These are phyloP conservation scores for Drosophila sp. DNA, from an alignment of 1,140 invertebrate genomes.

Conservation along the genomic window DNA sequence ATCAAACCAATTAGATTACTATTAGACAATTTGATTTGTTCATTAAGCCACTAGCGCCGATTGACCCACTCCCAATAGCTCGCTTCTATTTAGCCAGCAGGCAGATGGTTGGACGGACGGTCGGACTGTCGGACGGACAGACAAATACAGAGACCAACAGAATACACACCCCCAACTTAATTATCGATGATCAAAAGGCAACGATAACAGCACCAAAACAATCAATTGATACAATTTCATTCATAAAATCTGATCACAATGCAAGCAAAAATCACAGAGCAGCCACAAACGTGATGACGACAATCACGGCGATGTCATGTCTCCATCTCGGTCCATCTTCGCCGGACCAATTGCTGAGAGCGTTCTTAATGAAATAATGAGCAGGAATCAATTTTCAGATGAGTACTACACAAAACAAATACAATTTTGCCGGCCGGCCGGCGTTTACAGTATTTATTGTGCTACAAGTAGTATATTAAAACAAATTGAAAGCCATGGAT, in stretches of 20 bases:
- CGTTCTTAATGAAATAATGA: constrained; percentile 80
- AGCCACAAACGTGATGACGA: constrained; percentile 38
- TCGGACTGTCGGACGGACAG: too few species aligned
- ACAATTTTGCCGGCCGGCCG: constrained; percentile 70
- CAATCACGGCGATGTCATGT: constrained; percentile 30
- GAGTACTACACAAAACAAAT: constrained; percentile 50
- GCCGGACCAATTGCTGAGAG: constrained; percentile 38
- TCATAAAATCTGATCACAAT: constrained; percentile 80
- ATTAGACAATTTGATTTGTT: constrained; percentile 74
- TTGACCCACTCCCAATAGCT: constrained; percentile 66
- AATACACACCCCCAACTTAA: constrained; percentile 72
- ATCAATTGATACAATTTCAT: constrained; percentile 82
- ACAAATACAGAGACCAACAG: too few species aligned
- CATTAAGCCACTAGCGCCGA: constrained; percentile 55
- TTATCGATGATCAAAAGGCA: constrained; percentile 78
- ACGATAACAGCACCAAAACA: constrained; percentile 80
- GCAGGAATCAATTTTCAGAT: constrained; percentile 78
- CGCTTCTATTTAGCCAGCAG: constrained; percentile 61
- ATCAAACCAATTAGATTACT: constrained; percentile 66
- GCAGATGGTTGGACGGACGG: neutral
- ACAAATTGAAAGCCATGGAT: constrained; percentile 72
- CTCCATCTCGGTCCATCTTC: constrained; percentile 17
- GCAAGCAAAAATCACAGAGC: constrained; percentile 71
- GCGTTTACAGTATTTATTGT: constrained; percentile 56
- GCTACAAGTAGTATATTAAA: constrained; percentile 64